Evolutionary conservation across 2,888 invertebrate species (phyloP).

Genomic region (Cepaea hortensis): DNA sequence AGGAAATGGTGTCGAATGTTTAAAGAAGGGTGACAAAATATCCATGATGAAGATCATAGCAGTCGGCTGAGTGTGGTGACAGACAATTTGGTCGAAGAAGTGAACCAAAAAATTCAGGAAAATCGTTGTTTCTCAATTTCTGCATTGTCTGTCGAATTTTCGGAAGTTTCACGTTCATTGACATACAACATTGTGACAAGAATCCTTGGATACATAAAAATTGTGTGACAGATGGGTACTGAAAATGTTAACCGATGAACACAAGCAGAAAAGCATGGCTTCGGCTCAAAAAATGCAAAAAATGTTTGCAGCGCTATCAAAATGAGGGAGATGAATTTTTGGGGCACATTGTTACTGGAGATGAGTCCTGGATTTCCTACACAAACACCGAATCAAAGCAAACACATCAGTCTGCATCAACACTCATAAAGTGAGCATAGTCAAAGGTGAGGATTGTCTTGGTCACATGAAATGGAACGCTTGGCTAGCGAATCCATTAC

Average conservation of each 20-base stretch:
- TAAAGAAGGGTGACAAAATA: background rate
- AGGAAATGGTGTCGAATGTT: slow-evolving; percentile 3
- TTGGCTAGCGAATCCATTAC: no score
- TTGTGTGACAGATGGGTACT: background rate
- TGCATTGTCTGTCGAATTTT: background rate
- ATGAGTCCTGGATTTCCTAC: background rate
- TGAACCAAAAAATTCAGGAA: slow-evolving; percentile 1
- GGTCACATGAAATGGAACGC: no score
- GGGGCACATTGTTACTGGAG: background rate
- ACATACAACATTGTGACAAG: background rate
- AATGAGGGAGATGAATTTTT: no score
- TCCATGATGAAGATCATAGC: background rate
- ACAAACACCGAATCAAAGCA: no score
- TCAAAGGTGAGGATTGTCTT: no score
- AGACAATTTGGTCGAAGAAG: background rate
- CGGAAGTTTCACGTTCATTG: background rate
- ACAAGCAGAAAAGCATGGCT: no score
- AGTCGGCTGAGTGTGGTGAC: background rate
- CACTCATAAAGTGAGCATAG: no score
- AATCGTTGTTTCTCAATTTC: background rate
- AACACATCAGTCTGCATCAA: no score
- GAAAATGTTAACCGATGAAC: no score
- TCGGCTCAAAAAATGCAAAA: no score
- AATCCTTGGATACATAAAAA: background rate
- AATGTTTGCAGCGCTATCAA: no score